A percentile compares a stretch with the other conserved stretches of the same genome.
Conservation (phyloP, 2,888 invertebrate genomes). For the Dinocampus coccinellae region DNA sequence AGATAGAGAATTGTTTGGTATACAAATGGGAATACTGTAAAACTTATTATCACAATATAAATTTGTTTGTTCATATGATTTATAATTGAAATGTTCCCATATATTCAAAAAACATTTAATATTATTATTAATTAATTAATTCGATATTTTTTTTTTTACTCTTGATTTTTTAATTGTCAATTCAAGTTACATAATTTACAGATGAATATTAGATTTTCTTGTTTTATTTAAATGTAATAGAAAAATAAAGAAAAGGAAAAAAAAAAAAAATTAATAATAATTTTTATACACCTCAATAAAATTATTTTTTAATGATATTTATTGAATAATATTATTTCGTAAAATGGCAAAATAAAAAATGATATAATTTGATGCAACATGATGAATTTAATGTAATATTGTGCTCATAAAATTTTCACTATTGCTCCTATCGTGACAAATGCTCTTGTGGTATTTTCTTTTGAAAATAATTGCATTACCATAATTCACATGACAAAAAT, state of each 20-base stretch:
- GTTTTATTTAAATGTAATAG: too few relatives aligned
- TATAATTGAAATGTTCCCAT: too few relatives aligned
- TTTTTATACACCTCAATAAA: too few relatives aligned
- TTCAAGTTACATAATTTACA: too few relatives aligned
- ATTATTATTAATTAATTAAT: neutral
- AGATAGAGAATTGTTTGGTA: too few relatives aligned
- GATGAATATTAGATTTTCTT: too few relatives aligned
- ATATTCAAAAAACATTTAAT: too few relatives aligned
- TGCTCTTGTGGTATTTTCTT: neutral
- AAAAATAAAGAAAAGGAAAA: too few relatives aligned
- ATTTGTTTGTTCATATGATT: too few relatives aligned
- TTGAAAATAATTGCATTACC: constrained; percentile 49
- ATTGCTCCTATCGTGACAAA: neutral
- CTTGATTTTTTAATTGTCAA: neutral
- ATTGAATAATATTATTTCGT: neutral
- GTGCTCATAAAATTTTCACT: neutral
- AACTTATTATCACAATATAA: too few relatives aligned
- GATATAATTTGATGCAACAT: neutral
- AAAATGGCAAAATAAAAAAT: neutral
- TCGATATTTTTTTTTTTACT: neutral
- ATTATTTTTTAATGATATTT: neutral
- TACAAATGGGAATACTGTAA: too few relatives aligned
- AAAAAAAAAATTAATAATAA: too few relatives aligned
- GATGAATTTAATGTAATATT: neutral
- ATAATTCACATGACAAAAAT: neutral